These are phyloP conservation scores for Vireo altiloquus DNA, from an alignment of 2,113 vertebrate species.

Conservation along the genomic window DNA sequence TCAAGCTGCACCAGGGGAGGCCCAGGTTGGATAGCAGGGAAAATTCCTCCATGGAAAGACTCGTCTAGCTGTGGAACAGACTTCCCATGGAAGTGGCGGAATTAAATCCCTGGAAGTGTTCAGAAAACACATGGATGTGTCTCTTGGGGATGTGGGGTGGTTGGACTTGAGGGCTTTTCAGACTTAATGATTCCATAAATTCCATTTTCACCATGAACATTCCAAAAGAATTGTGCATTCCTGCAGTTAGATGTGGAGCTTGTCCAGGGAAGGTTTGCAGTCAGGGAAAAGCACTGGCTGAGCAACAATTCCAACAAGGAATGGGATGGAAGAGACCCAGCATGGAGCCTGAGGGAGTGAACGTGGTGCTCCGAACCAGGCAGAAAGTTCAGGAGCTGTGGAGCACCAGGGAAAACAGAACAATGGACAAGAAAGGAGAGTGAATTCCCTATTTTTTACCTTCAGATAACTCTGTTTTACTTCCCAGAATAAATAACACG, in stretches of 20 bases:
- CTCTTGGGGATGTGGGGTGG: rapidly evolving
- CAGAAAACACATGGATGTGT: not conserved
- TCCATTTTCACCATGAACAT: not conserved
- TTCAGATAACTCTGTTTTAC: not conserved
- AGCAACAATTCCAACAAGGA: not conserved
- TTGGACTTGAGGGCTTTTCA: not conserved
- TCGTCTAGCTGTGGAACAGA: not conserved
- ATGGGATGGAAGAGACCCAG: not conserved
- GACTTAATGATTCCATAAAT: rapidly evolving
- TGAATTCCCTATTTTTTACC: not conserved
- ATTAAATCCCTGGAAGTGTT: not conserved
- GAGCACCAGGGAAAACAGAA: not conserved
- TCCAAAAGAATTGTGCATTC: rapidly evolving
- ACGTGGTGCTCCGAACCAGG: too few relatives aligned
- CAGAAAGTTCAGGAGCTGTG: not conserved
- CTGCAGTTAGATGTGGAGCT: not conserved
- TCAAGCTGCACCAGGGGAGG: not conserved
- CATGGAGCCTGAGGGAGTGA: rapidly evolving
- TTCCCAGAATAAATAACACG: not conserved
- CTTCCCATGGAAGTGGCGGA: not conserved
- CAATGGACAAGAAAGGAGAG: rapidly evolving
- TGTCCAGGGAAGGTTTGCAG: not conserved
- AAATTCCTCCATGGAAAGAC: not conserved
- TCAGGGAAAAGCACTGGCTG: not conserved
- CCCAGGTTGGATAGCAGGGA: not conserved